Conservation (phyloP, 2,888 invertebrate genomes). For the Acleris literana region DNA sequence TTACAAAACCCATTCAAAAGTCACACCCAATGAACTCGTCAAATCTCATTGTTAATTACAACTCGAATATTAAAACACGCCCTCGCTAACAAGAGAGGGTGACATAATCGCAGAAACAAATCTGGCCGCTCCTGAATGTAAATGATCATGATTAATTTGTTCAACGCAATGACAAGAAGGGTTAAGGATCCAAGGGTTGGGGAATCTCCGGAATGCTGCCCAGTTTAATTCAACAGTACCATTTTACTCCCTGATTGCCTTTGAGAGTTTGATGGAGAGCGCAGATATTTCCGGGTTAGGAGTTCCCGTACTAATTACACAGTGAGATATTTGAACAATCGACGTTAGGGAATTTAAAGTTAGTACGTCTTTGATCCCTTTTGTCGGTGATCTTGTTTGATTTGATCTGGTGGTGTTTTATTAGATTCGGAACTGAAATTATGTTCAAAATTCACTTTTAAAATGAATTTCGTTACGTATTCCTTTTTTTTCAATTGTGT, state of each 20-base stretch:
- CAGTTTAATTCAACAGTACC: constrained; percentile 72
- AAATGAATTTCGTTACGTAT: background rate
- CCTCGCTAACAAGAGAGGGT: constrained; percentile 75
- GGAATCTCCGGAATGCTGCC: constrained; percentile 71
- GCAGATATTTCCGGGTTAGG: constrained; percentile 77
- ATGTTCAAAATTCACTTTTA: background rate
- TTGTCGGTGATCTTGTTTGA: constrained; percentile 39
- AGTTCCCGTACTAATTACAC: constrained; percentile 73
- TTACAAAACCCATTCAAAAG: constrained; percentile 22
- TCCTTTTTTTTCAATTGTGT: background rate
- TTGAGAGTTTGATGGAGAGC: constrained; percentile 79
- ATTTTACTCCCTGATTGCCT: constrained; percentile 77
- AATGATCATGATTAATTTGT: constrained; percentile 84
- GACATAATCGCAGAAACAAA: constrained; percentile 83
- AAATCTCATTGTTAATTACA: constrained; percentile 55
- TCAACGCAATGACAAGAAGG: constrained; percentile 82
- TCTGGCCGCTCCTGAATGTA: constrained; percentile 82
- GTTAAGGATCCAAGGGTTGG: constrained; percentile 74
- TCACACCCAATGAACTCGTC: constrained; percentile 36
- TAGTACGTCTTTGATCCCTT: constrained; percentile 61
- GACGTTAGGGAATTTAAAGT: constrained; percentile 56
- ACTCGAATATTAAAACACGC: constrained; percentile 68
- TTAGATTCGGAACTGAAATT: constrained; percentile 18
- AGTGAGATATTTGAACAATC: constrained; percentile 42
- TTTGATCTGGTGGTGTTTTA: constrained; percentile 9